Conservation (phyloP, 2,888 invertebrate genomes). For the Volucella zonaria region DNA sequence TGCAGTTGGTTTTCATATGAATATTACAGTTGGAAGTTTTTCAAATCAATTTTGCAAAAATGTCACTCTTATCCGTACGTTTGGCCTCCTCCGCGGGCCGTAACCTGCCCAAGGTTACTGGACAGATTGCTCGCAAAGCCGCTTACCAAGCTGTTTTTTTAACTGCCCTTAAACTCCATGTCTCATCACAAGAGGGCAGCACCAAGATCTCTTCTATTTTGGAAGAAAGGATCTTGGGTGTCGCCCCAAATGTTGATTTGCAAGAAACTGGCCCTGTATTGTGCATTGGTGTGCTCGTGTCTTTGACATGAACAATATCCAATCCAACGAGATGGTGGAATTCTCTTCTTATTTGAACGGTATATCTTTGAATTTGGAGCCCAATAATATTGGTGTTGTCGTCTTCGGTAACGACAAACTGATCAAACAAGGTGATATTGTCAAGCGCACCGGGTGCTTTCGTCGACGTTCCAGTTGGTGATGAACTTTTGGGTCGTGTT, state of each 20-base stretch:
- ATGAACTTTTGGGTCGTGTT: constrained; percentile 96
- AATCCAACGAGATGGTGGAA: constrained; percentile 99
- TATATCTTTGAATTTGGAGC: constrained; percentile 99
- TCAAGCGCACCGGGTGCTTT: constrained; percentile 99
- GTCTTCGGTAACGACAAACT: constrained; percentile 98
- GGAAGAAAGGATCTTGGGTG: constrained; percentile 98
- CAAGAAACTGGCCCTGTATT: constrained; percentile 98
- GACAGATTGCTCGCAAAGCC: constrained; percentile 86
- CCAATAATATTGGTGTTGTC: constrained; percentile 99
- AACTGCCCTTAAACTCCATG: constrained; percentile 91
- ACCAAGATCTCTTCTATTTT: constrained; percentile 97
- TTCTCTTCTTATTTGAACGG: constrained; percentile 99
- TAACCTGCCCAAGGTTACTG: too few species aligned
- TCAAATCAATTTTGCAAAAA: too few species aligned
- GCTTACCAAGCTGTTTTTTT: constrained; percentile 89
- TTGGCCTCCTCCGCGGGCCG: too few species aligned
- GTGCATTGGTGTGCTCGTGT: constrained; percentile 99
- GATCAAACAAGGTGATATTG: constrained; percentile 99
- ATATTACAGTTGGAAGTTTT: too few species aligned
- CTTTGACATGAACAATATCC: constrained; percentile 99
- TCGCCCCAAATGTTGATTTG: constrained; percentile 91
- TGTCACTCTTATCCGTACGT: too few species aligned
- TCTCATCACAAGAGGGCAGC: constrained; percentile 89
- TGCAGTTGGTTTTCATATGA: too few species aligned
- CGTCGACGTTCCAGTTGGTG: constrained; percentile 99